Conservation (phyloP, 2,797 vertebrate genomes). For the Enteromius thamalakanensis region DNA sequence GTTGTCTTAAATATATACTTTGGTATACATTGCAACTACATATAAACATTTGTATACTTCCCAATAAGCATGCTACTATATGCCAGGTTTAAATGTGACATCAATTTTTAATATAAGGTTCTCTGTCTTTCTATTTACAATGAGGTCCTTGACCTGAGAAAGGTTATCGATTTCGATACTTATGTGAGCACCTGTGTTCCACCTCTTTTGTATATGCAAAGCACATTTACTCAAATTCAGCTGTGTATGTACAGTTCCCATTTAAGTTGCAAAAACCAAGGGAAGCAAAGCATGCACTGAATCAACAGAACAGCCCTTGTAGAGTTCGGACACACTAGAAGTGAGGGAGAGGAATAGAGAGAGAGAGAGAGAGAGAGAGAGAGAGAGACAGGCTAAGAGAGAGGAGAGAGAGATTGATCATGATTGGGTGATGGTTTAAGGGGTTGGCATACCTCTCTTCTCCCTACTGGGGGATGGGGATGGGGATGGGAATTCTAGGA, state of each 20-base stretch:
- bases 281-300: conserved; percentile 26
- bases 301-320: conserved; percentile 26
- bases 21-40: neutral
- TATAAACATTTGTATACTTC: neutral
- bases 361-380: conserved; percentile 30
- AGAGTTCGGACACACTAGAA: conserved; percentile 4
- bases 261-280: conserved; percentile 28
- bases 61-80: neutral
- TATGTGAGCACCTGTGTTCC: neutral
- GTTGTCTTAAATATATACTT: neutral
- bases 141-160: neutral
- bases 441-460: conserved; percentile 47
- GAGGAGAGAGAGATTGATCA: conserved; percentile 27
- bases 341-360: neutral
- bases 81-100: neutral
- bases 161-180: neutral
- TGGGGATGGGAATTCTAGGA: conserved; percentile 58
- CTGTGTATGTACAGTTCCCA: conserved; percentile 21
- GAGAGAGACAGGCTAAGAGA: conserved; percentile 16
- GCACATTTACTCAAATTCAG: conserved; percentile 22
- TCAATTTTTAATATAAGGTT: neutral
- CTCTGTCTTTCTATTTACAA: neutral
- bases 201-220: conserved; percentile 15
- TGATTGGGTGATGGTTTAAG: conserved; percentile 50
- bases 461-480: conserved; percentile 43